These are phyloP conservation scores for Drosophila paranaensis DNA, from an alignment of 2,888 invertebrate genomes.

Conservation along the genomic window DNA sequence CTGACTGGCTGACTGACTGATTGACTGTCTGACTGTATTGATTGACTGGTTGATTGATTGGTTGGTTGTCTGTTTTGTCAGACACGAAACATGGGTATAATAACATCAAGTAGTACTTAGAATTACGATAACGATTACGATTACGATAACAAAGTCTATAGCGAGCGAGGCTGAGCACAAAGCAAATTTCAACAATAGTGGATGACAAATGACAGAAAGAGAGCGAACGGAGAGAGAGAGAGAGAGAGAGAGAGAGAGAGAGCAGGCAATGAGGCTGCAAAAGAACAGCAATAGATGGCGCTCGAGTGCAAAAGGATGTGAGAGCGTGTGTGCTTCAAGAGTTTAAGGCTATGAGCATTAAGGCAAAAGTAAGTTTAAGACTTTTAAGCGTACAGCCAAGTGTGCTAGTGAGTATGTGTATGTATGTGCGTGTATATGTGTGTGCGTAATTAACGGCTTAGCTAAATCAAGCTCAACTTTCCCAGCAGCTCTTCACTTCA, in stretches of 20 bases:
- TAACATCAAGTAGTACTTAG: slow-evolving; percentile 57
- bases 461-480: slow-evolving; percentile 53
- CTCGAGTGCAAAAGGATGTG: slow-evolving; percentile 38
- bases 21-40: slow-evolving; percentile 31
- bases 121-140: slow-evolving; percentile 58
- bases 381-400: slow-evolving; percentile 27
- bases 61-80: slow-evolving; percentile 34
- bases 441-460: slow-evolving; percentile 53
- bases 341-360: slow-evolving; percentile 41
- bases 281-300: slow-evolving; percentile 61
- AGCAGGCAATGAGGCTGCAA: slow-evolving; percentile 57
- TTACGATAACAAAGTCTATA: slow-evolving; percentile 47
- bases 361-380: slow-evolving; percentile 39
- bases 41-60: slow-evolving; percentile 32
- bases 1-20: slow-evolving; percentile 27
- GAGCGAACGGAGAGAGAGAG: slow-evolving; percentile 8
- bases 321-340: slow-evolving; percentile 19
- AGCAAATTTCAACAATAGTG: slow-evolving; percentile 24
- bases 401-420: slow-evolving; percentile 11
- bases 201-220: slow-evolving; percentile 32
- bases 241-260: slow-evolving; percentile 16
- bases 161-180: slow-evolving; percentile 59
- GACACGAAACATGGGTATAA: slow-evolving; percentile 50
- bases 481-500: slow-evolving; percentile 6
- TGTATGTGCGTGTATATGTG: slow-evolving; percentile 21